A percentile compares a stretch with the other conserved stretches of the same genome.
phyloP scores from a whole-genome alignment of 2,113 vertebrate species.

The Cygnus buccinator region DNA sequence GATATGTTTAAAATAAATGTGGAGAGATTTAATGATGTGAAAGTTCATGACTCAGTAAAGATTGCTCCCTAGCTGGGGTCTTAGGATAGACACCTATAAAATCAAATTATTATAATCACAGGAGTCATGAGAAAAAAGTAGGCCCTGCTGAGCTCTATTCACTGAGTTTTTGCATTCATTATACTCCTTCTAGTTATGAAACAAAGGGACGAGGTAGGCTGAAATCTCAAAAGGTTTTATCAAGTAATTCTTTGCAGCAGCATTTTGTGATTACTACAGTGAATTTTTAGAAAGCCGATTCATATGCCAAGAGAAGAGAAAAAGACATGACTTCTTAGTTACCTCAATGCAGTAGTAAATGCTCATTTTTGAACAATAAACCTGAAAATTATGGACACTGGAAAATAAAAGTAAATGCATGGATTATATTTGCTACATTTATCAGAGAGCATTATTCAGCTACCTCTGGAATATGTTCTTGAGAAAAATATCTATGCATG shows the following conservation, averaged over 20 bases:
- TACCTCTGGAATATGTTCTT: neutral
- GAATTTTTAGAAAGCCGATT: constrained; percentile 43
- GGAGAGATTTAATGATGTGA: constrained; percentile 74
- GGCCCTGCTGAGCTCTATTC: constrained; percentile 62
- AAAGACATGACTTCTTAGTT: neutral
- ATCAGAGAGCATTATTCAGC: neutral
- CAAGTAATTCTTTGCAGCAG: constrained; percentile 50
- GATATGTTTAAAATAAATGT: constrained; percentile 74
- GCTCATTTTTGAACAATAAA: neutral
- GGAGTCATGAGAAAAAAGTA: constrained; percentile 67
- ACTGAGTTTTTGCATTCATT: constrained; percentile 71
- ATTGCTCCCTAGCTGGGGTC: constrained; percentile 66
- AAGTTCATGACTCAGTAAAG: constrained; percentile 78
- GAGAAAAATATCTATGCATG: neutral
- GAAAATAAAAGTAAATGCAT: accelerated
- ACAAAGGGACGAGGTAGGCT: constrained; percentile 47
- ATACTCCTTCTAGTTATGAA: constrained; percentile 50
- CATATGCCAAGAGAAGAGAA: neutral
- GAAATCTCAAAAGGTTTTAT: constrained; percentile 67
- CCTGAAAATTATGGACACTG: neutral
- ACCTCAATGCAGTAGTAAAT: neutral
- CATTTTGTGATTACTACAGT: constrained; percentile 47
- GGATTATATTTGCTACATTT: neutral
- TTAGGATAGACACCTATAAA: constrained; percentile 77
- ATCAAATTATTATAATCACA: constrained; percentile 77